Base-by-base conservation (phyloP, 1,140 invertebrate species). In the Archivesica marissinica region DNA sequence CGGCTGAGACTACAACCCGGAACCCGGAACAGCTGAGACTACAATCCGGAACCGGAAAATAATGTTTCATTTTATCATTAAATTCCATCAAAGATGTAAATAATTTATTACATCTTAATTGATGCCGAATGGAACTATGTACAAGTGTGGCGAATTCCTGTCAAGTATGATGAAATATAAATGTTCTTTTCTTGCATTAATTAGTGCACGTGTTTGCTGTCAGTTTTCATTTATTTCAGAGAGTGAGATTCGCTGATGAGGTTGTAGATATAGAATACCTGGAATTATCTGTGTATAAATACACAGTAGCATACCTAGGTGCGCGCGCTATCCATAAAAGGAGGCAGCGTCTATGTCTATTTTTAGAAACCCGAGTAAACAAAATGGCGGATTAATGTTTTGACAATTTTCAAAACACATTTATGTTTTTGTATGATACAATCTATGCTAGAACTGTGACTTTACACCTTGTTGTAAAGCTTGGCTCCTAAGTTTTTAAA, bases 311-410 rank as follows among this genome's bases (percentile, higher is more conserved):
- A 82, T 72, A 81, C 79, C 79, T 81, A 59, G 35, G 79, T 68
- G 68, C 35, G 68, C 35, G 68, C 79, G 79, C 79, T 82, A 66
- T 82, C 79, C 79, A 82, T 82, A 82, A 82, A 82, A 82, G 79
- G 79, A 82, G 79, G 79, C 38, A 11, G 23, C 64, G 30, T 38
- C 79, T 82, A 82, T 82, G 30, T 38, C 79, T 82, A 82, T 82
- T 82, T 72, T 56, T 82, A 82, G 79, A 72, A 23, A 38, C 28
- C 15, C 44, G 64, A 68, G 41, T 70, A 41, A 47, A 56, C 79
- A 82, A 82, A 44, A 82, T 82, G 79, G 79, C 79, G 79, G 79
- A n/a, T 44, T 20, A 44, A 44, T 23, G 33, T n/a, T 38, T 70
- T 70, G 66, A 70, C 66, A 70, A 44, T 44, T 7, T 61, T 61